These are phyloP conservation scores for Hystrix brachyura DNA, from an alignment of 2,113 vertebrate genomes.

Conservation along the genomic window DNA sequence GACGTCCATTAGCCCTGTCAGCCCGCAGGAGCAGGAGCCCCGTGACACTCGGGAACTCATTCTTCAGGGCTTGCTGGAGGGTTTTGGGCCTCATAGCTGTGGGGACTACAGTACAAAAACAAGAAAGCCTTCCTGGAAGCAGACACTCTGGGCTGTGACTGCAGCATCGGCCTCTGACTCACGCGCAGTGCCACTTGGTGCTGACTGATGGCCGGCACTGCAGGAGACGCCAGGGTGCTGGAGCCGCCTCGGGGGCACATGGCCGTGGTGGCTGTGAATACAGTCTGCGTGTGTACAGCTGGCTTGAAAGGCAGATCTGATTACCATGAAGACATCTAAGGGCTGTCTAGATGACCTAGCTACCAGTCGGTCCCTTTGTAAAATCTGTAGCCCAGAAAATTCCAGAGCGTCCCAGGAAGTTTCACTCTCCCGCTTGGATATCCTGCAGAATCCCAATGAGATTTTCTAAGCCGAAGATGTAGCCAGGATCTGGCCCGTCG, in stretches of 20 bases:
- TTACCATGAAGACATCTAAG: conserved; percentile 11
- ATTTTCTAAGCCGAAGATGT: conserved; percentile 91
- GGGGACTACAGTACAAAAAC: conserved; percentile 56
- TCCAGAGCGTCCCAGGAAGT: neutral
- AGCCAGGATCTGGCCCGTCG: conserved; percentile 88
- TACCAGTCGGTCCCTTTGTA: conserved; percentile 14
- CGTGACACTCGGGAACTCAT: neutral
- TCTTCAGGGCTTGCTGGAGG: conserved; percentile 77
- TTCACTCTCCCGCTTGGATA: conserved; percentile 85
- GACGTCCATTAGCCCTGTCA: neutral
- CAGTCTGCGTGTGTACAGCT: neutral
- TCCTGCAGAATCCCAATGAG: conserved; percentile 89
- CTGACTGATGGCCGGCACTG: neutral
- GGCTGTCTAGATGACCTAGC: neutral
- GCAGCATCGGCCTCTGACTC: neutral
- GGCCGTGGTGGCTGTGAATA: neutral
- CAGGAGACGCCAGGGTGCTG: neutral
- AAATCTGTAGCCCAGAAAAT: conserved; percentile 47
- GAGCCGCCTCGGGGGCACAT: neutral
- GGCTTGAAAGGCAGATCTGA: neutral
- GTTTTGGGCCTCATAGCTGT: conserved; percentile 68
- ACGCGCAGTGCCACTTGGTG: no score
- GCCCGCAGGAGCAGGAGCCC: neutral
- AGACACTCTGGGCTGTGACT: neutral
- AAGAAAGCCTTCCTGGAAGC: conserved; percentile 60